Percentiles rank a stretch among this genome's conserved stretches.
phyloP scores from a whole-genome alignment of 2,797 vertebrate genomes.

The Diplodus puntazzo region DNA sequence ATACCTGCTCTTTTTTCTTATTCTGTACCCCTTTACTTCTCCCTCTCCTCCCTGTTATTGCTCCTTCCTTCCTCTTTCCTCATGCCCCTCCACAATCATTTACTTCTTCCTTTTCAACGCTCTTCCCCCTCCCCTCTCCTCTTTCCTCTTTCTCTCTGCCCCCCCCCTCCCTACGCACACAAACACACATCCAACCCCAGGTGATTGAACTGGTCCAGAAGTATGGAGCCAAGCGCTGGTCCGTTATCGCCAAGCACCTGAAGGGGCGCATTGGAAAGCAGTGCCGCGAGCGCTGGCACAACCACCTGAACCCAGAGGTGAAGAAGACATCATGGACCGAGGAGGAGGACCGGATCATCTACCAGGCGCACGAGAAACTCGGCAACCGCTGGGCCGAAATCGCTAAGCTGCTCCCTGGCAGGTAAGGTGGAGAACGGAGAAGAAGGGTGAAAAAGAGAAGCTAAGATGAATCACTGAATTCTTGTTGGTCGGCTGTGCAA shows the following conservation, averaged over 20 bases:
- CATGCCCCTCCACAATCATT: slow-evolving; percentile 45
- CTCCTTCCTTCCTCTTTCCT: slow-evolving; percentile 78
- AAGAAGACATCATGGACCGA: slow-evolving; percentile 99
- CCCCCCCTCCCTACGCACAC: background rate
- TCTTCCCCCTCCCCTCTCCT: slow-evolving; percentile 45
- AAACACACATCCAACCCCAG: slow-evolving; percentile 79
- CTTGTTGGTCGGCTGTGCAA: slow-evolving; percentile 58
- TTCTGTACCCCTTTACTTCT: slow-evolving; percentile 62
- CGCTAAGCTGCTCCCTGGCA: slow-evolving; percentile 98
- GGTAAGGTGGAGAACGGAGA: slow-evolving; percentile 81
- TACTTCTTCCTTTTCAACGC: slow-evolving; percentile 59
- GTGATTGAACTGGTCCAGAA: slow-evolving; percentile 99
- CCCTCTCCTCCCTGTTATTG: slow-evolving; percentile 73
- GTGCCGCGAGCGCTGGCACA: slow-evolving; percentile 99
- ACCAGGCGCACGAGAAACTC: slow-evolving; percentile 98
- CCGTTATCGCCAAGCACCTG: slow-evolving; percentile 98
- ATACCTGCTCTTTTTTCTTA: slow-evolving; percentile 33
- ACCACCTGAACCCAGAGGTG: slow-evolving; percentile 99
- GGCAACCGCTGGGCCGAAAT: slow-evolving; percentile 99
- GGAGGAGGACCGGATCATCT: slow-evolving; percentile 99
- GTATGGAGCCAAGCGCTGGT: slow-evolving; percentile 99
- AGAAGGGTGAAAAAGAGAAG: slow-evolving; percentile 45
- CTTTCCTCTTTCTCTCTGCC: slow-evolving; percentile 32
- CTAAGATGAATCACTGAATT: slow-evolving; percentile 58
- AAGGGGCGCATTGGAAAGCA: slow-evolving; percentile 99